Evolutionary conservation across 2,888 invertebrate genomes (phyloP).

Genomic region (Chironomus tentans): DNA sequence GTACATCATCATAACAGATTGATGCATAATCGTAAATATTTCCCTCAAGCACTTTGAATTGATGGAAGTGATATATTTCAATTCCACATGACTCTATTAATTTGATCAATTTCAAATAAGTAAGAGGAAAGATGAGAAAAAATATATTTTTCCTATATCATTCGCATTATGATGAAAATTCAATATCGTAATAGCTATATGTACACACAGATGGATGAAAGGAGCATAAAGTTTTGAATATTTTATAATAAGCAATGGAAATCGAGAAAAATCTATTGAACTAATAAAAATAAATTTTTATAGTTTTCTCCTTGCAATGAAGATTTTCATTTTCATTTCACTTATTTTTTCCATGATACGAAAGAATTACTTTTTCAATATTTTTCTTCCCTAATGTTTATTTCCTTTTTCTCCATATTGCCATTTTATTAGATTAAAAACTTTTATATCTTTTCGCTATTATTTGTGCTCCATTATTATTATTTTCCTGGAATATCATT

Average conservation of each 20-base stretch:
- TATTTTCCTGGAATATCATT: background rate
- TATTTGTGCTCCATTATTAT: background rate
- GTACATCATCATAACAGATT: too few species aligned
- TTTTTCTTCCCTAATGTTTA: slow-evolving; percentile 1
- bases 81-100: background rate
- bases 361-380: background rate
- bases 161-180: background rate
- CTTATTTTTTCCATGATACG: background rate
- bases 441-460: slow-evolving; percentile 1
- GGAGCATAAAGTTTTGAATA: background rate
- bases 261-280: slow-evolving; percentile 6
- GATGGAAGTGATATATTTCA: background rate
- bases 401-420: background rate
- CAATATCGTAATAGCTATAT: background rate
- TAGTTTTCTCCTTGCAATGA: background rate
- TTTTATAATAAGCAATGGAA: slow-evolving; percentile 4
- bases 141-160: background rate
- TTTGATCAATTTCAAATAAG: background rate
- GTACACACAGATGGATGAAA: background rate
- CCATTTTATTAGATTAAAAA: slow-evolving; percentile 15
- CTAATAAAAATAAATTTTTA: slow-evolving; percentile 15
- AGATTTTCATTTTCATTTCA: too few species aligned
- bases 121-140: background rate
- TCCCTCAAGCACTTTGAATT: background rate
- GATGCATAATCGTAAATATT: background rate